Conservation (phyloP, 2,113 vertebrate species). For the Cathartes aura region DNA sequence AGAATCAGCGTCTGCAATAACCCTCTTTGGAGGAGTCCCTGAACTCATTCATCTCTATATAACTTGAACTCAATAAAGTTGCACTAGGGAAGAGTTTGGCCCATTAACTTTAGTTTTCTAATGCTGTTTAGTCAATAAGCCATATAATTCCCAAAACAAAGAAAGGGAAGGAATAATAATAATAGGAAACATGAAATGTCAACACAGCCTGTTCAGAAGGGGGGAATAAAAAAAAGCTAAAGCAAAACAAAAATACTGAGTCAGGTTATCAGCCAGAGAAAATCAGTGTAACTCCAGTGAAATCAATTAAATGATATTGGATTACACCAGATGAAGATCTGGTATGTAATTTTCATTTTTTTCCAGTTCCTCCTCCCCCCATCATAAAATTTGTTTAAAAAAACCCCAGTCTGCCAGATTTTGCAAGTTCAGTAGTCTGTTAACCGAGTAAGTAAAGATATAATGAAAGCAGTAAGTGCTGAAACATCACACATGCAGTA, state of each 20-base stretch:
- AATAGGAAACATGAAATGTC: constrained; percentile 11
- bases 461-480: constrained; percentile 48
- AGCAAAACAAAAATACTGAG: neutral
- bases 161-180: neutral
- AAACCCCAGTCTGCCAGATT: neutral
- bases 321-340: neutral
- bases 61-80: constrained; percentile 14
- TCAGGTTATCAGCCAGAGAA: neutral
- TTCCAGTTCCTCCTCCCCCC: neutral
- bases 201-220: neutral
- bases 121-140: constrained; percentile 42
- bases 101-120: constrained; percentile 35
- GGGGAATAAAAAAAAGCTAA: neutral
- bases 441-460: constrained; percentile 43
- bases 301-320: neutral
- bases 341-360: neutral
- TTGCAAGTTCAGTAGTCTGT: constrained; percentile 44
- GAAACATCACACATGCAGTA: constrained; percentile 33
- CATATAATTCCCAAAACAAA: constrained; percentile 32
- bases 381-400: neutral
- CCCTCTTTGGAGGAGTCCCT: neutral
- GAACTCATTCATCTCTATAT: constrained; percentile 8
- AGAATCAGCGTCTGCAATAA: neutral
- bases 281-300: neutral
- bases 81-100: neutral